Conservation (phyloP, 2,888 invertebrate genomes). For the Melanargia galathea region DNA sequence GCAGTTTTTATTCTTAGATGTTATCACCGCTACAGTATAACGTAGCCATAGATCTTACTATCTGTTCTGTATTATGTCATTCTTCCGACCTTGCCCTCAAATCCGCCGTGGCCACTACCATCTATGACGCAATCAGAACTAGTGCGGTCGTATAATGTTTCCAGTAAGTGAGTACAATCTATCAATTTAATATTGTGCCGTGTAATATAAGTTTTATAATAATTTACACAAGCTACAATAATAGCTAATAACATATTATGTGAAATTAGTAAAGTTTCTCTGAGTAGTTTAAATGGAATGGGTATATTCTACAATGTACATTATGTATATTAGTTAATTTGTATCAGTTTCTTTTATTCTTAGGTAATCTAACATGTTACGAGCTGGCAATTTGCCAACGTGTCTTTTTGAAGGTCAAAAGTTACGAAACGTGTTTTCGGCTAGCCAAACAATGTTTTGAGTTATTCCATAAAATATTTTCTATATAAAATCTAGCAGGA, state of each 20-base stretch:
- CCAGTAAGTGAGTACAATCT: neutral
- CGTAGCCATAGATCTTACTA: conserved; percentile 8
- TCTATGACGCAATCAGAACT: conserved; percentile 11
- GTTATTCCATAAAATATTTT: neutral
- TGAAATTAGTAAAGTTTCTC: neutral
- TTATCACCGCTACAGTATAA: neutral
- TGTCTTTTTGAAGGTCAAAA: conserved; percentile 11
- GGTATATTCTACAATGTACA: neutral
- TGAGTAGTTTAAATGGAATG: neutral
- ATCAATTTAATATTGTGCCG: too few species aligned
- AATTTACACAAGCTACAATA: neutral
- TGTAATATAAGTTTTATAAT: neutral
- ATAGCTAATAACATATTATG: neutral
- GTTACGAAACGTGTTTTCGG: conserved; percentile 12
- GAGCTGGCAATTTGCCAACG: conserved; percentile 12
- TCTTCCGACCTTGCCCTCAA: conserved; percentile 14
- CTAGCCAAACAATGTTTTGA: conserved; percentile 10
- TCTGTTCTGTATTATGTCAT: conserved; percentile 16
- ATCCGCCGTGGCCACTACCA: conserved; percentile 7
- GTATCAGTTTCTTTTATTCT: conserved; percentile 7
- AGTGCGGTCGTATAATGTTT: conserved; percentile 3
- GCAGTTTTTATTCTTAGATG: neutral
- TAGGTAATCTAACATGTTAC: conserved; percentile 1
- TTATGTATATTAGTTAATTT: neutral
- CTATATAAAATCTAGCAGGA: neutral